phyloP scores from a whole-genome alignment of 2,888 invertebrate species.

The Eupithecia subumbrata region DNA sequence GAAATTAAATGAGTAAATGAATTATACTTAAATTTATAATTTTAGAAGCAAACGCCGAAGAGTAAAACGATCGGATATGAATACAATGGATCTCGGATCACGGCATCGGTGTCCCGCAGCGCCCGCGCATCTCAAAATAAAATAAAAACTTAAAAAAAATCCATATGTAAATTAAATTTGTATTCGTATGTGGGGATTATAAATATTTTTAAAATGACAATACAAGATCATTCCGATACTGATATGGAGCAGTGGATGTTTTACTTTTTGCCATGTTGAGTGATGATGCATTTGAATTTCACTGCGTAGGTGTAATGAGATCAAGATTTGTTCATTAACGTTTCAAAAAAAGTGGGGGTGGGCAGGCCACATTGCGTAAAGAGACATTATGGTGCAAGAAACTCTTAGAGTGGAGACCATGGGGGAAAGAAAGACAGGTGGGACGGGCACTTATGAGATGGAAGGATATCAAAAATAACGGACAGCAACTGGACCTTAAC shows the following conservation, averaged over 20 bases:
- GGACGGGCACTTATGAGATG: not conserved
- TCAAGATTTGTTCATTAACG: not conserved
- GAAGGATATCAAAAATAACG: not conserved
- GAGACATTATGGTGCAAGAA: not conserved
- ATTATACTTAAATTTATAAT: constrained; percentile 74
- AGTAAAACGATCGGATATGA: constrained; percentile 73
- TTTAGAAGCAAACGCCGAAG: constrained; percentile 75
- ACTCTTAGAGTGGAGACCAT: not conserved
- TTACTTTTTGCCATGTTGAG: constrained; percentile 39
- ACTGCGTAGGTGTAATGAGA: constrained; percentile 16
- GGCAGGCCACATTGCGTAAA: not conserved
- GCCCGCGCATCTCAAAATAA: constrained; percentile 70
- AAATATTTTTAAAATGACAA: constrained; percentile 61
- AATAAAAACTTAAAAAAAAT: constrained; percentile 75
- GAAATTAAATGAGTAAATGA: constrained; percentile 46
- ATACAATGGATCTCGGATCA: constrained; percentile 72
- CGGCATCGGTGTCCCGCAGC: constrained; percentile 70
- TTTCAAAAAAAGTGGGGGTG: not conserved
- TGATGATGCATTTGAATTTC: constrained; percentile 37
- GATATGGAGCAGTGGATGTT: constrained; percentile 30
- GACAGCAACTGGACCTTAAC: not conserved
- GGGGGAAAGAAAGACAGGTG: not conserved
- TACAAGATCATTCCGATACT: constrained; percentile 46
- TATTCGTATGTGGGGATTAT: constrained; percentile 60
- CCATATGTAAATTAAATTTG: constrained; percentile 80